A percentile compares a stretch with the other conserved stretches of the same genome.
Evolutionary conservation across 2,797 vertebrate species (phyloP).

Genomic region (Coilia nasus): DNA sequence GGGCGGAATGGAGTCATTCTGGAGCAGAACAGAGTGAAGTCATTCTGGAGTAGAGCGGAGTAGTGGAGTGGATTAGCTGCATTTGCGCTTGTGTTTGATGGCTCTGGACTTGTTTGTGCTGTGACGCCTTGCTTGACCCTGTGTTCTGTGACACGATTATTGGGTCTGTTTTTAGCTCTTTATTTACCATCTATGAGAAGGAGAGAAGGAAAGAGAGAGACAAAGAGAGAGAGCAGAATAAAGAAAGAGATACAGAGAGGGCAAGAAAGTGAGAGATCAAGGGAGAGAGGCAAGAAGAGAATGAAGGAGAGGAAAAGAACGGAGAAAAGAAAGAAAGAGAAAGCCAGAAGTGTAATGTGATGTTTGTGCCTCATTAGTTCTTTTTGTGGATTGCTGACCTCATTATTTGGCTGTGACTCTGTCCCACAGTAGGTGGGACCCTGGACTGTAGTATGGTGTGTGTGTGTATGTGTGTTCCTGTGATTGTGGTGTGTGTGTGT

Average conservation of each 20-base stretch:
- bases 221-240: not conserved
- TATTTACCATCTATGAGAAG: not conserved
- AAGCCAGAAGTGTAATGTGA: not conserved
- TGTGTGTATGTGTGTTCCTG: no score
- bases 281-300: not conserved
- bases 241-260: not conserved
- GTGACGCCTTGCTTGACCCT: conserved; percentile 12
- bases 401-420: conserved; percentile 37
- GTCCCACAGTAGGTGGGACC: conserved; percentile 7
- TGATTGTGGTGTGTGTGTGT: no score
- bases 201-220: not conserved
- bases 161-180: not conserved
- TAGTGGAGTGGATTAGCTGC: no score
- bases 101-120: not conserved
- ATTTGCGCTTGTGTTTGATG: no score
- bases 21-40: no score
- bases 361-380: conserved; percentile 44
- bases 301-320: not conserved
- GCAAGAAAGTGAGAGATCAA: not conserved
- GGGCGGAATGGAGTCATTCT: no score
- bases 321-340: no score
- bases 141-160: not conserved
- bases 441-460: no score
- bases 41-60: no score
- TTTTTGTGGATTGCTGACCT: conserved; percentile 44